Conservation (phyloP, 2,888 invertebrate species). For the Leptogaster cylindrica region DNA sequence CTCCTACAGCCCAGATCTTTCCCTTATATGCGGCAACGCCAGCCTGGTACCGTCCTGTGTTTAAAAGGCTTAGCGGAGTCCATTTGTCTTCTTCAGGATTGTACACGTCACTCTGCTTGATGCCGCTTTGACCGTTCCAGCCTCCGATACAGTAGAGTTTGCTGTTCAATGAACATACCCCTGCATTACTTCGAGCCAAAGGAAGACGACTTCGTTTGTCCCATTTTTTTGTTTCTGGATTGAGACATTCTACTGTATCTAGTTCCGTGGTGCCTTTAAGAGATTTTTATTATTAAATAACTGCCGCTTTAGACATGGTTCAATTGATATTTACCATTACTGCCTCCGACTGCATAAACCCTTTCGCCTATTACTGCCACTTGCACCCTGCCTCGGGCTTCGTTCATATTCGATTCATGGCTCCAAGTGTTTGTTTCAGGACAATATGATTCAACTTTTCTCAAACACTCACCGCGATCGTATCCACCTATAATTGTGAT, state of each 20-base stretch:
- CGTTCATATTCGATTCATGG: constrained; percentile 72
- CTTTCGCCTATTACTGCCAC: constrained; percentile 72
- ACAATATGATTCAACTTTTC: constrained; percentile 76
- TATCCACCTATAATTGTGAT: too few species aligned
- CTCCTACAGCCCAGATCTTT: constrained; percentile 80
- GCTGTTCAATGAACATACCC: constrained; percentile 70
- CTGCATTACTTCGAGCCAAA: constrained; percentile 73
- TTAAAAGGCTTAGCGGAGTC: constrained; percentile 73
- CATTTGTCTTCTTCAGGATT: constrained; percentile 69
- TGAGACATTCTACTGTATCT: constrained; percentile 68
- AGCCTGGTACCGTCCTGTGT: constrained; percentile 78
- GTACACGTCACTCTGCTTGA: constrained; percentile 77
- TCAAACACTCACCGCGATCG: constrained; percentile 83
- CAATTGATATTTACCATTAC: constrained; percentile 67
- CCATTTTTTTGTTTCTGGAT: constrained; percentile 64
- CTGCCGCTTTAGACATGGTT: background rate
- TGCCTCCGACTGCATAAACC: constrained; percentile 82
- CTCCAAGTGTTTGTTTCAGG: constrained; percentile 74
- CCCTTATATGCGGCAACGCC: constrained; percentile 74
- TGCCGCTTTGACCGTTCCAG: constrained; percentile 74
- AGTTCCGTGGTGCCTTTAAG: constrained; percentile 69
- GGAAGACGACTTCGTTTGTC: constrained; percentile 65
- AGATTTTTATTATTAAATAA: background rate
- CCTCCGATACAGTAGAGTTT: constrained; percentile 81
- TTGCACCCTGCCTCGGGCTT: constrained; percentile 79